Conservation (phyloP, 2,113 vertebrate genomes). For the Macrotis lagotis region DNA sequence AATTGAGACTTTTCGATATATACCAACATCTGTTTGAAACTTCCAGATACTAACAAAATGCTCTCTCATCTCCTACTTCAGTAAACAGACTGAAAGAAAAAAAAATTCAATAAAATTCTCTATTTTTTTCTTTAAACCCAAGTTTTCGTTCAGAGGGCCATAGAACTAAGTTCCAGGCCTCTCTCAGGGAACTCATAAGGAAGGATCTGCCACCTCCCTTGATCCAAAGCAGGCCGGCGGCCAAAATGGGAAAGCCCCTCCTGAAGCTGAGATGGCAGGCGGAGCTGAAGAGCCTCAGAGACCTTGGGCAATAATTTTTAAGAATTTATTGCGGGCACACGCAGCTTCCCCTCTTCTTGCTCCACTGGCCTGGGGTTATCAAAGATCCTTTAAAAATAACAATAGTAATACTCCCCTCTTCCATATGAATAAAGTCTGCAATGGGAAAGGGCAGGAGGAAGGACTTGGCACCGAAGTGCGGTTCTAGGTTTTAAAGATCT, state of each 20-base stretch:
- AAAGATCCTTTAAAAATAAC: background rate
- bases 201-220: background rate
- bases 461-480: background rate
- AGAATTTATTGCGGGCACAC: background rate
- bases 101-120: background rate
- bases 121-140: background rate
- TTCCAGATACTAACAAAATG: background rate
- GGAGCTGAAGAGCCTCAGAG: background rate
- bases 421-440: conserved; percentile 39
- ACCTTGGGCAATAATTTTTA: background rate
- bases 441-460: background rate
- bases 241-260: background rate
- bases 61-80: background rate
- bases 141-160: background rate
- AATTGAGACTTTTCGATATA: background rate
- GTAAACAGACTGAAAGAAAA: background rate
- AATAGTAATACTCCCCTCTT: conserved; percentile 6
- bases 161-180: background rate
- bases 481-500: background rate
- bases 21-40: background rate
- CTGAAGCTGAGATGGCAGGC: background rate
- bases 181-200: background rate
- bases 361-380: background rate
- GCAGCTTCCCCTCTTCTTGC: background rate
- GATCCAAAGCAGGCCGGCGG: background rate